Evolutionary conservation across 2,888 invertebrate genomes (phyloP), one percentile per base, ranked within the genome.

Genomic region (Drosophila cracens): DNA sequence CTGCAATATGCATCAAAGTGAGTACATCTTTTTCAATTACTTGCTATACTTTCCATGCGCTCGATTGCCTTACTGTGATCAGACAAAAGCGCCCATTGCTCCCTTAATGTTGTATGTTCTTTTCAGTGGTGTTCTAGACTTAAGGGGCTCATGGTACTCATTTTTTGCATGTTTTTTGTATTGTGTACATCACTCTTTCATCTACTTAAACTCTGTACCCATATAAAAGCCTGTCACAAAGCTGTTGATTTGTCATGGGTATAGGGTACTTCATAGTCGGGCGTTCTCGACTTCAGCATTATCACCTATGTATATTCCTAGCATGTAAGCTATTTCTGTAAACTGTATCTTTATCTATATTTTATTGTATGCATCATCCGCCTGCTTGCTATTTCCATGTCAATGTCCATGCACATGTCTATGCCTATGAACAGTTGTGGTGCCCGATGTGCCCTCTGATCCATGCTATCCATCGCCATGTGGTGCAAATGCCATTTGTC

Each of bases 401-500:
- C 63, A 73, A 76, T 70, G 60, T 38, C 46, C 29, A 56, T 70
- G 61, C 25, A 38, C n/a, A 52, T 60, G 27, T 13, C 4, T 40
- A 38, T 53, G 36, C 49, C n/a, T 48, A 70, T 56, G 34, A 62
- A 64, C 83, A 92, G 91, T 94, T 85, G 94, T 95, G 82, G 94
- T 94, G 92, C 94, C 94, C 74, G 94, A 94, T 85, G 92, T 94
- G 85, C 91, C 90, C 52, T 91, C 93, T 82, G 94, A 94, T 93
- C 97, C 97, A 79, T 98, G 97, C 92, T 95, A 96, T 91, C 96
- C 96, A 79, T 96, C 97, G 64, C 97, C 98, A 51, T 98, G 98
- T 93, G 98, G 98, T 69, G 94, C 96, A 38, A 98, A 98, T 92
- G 97, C 98, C 59, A 93, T 96, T 81, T 98, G 98, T 93, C 96